phyloP scores from a whole-genome alignment of 2,888 invertebrate genomes.

The Darwinula stevensoni region DNA sequence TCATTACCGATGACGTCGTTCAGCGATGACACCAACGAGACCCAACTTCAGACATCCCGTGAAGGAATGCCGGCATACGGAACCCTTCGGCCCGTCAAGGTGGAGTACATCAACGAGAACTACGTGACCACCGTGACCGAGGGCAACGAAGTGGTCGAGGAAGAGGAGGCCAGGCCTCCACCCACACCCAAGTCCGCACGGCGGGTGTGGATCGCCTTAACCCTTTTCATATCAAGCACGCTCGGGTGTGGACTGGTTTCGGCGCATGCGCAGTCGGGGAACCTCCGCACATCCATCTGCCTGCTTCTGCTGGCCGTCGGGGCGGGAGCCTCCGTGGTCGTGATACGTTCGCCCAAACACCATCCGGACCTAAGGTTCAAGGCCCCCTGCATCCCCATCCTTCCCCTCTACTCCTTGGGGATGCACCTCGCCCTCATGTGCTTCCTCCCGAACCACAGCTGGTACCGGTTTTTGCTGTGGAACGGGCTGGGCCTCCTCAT shows the following conservation, averaged over 20 bases:
- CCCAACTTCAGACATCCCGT: too few species aligned
- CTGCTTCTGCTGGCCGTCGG: neutral
- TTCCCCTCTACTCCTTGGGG: neutral
- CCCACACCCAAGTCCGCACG: neutral
- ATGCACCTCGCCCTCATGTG: neutral
- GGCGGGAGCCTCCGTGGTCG: neutral
- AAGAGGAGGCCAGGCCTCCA: neutral
- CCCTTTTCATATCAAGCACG: neutral
- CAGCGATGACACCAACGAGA: too few species aligned
- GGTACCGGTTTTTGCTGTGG: neutral
- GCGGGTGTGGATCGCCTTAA: neutral
- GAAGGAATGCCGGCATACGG: too few species aligned
- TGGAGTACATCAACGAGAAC: neutral
- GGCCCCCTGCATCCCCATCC: slow-evolving; percentile 1
- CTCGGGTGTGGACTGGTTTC: neutral
- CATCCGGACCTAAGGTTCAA: neutral
- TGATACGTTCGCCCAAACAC: neutral
- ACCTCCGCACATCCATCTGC: neutral
- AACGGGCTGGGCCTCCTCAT: too few species aligned
- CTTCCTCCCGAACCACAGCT: neutral
- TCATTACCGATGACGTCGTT: too few species aligned
- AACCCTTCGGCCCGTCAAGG: too few species aligned
- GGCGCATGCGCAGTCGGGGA: neutral
- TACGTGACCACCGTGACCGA: neutral
- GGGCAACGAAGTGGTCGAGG: neutral